phyloP scores from a whole-genome alignment of 2,113 vertebrate genomes.

The Ramphastos sulfuratus region DNA sequence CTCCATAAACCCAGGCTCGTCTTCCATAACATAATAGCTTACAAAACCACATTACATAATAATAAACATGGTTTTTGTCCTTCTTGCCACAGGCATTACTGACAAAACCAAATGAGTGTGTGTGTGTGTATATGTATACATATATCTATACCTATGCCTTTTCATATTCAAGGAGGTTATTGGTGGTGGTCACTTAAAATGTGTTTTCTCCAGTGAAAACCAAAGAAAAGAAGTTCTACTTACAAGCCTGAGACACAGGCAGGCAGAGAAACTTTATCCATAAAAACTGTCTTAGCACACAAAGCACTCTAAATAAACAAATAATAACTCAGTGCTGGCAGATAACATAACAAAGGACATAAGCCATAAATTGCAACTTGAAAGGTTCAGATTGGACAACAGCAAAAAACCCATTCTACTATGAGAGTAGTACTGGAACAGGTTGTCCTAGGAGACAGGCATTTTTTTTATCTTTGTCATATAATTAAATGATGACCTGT shows the following conservation, averaged over 20 bases:
- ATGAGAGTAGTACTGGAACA: neutral
- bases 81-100: neutral
- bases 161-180: neutral
- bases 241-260: neutral
- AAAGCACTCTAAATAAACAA: slow-evolving; percentile 25
- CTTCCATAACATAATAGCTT: neutral
- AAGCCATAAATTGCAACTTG: neutral
- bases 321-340: slow-evolving; percentile 5
- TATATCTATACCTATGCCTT: neutral
- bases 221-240: neutral
- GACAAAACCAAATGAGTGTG: neutral
- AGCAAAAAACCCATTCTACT: neutral
- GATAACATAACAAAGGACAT: slow-evolving; percentile 13
- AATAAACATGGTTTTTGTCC: neutral
- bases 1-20: neutral
- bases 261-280: neutral
- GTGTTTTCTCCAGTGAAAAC: neutral
- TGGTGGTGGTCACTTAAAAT: neutral
- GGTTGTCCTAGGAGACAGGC: neutral
- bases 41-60: neutral
- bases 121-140: no score
- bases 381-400: neutral
- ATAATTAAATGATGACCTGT: neutral
- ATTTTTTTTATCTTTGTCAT: neutral
- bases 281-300: neutral